phyloP scores from a whole-genome alignment of 2,113 vertebrate genomes.

The Catharus fuscescens region DNA sequence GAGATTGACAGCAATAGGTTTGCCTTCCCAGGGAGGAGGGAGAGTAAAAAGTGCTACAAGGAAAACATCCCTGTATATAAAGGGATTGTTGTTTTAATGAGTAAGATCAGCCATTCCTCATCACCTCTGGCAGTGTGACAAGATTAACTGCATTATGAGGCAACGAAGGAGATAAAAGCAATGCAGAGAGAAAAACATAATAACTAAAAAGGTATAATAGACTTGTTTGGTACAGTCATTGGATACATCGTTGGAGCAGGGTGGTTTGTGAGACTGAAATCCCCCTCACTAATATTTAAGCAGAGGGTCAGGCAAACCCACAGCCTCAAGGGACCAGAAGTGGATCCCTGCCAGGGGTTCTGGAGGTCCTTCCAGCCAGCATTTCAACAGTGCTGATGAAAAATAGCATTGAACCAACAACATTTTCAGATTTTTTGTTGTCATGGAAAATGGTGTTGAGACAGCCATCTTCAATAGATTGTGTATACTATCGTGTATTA shows the following conservation, averaged over 20 bases:
- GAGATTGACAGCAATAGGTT: not conserved
- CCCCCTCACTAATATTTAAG: not conserved
- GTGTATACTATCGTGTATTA: not conserved
- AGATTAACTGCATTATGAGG: not conserved
- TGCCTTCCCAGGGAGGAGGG: not conserved
- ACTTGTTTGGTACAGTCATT: not conserved
- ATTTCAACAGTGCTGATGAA: not conserved
- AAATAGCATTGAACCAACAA: not conserved
- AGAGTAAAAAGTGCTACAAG: not conserved
- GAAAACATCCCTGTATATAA: not conserved
- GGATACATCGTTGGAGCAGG: not conserved
- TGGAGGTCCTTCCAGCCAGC: not conserved
- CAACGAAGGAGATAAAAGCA: not conserved
- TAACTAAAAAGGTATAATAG: not conserved
- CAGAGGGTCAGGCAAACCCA: not conserved
- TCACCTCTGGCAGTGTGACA: not conserved
- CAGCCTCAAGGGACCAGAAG: not conserved
- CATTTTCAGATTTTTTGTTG: not conserved
- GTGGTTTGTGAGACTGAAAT: not conserved
- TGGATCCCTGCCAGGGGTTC: rapidly evolving
- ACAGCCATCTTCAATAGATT: not conserved
- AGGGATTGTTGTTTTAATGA: not conserved
- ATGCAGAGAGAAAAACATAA: not conserved
- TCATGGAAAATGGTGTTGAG: not conserved
- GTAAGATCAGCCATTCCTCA: not conserved